Conservation (phyloP, 2,888 invertebrate species). For the Andrena fulva region DNA sequence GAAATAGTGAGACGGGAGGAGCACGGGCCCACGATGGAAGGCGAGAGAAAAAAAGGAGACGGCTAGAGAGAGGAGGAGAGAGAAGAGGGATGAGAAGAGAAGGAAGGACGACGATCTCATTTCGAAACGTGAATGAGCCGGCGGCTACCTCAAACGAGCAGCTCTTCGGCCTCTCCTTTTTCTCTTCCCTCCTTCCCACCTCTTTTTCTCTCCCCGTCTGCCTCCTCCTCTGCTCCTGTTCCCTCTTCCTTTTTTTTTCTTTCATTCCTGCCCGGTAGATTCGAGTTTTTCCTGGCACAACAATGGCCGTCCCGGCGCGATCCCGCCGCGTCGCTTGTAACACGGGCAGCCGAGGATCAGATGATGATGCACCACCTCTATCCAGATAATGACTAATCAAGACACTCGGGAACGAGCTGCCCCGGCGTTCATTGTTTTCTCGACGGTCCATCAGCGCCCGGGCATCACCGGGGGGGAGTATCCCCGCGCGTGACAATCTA, state of each 20-base stretch:
- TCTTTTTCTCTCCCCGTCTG: conserved; percentile 40
- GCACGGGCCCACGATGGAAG: not conserved
- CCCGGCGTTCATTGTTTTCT: conserved; percentile 57
- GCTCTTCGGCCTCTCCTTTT: conserved; percentile 62
- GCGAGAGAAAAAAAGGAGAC: not conserved
- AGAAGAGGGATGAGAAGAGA: conserved; percentile 51
- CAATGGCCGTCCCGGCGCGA: conserved; percentile 69
- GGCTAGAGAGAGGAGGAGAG: conserved; percentile 29
- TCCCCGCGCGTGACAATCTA: conserved; percentile 26
- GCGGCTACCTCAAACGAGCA: conserved; percentile 84
- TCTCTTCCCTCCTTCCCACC: conserved; percentile 23
- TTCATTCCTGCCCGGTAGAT: conserved; percentile 65
- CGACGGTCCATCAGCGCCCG: conserved; percentile 65
- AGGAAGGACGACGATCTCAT: conserved; percentile 79
- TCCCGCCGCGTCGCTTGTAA: conserved; percentile 68
- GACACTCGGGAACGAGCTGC: conserved; percentile 60
- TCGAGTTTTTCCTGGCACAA: conserved; percentile 77
- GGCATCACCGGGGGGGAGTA: conserved; percentile 3
- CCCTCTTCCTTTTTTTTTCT: conserved; percentile 40
- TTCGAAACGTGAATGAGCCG: conserved; percentile 83
- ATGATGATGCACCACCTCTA: conserved; percentile 74
- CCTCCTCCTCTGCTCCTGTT: not conserved
- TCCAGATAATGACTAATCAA: conserved; percentile 79
- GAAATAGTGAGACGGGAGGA: conserved; percentile 18
- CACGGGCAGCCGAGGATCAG: conserved; percentile 71